Base-by-base conservation (phyloP, 2,113 vertebrate species). In the Muntiacus muntjak region DNA sequence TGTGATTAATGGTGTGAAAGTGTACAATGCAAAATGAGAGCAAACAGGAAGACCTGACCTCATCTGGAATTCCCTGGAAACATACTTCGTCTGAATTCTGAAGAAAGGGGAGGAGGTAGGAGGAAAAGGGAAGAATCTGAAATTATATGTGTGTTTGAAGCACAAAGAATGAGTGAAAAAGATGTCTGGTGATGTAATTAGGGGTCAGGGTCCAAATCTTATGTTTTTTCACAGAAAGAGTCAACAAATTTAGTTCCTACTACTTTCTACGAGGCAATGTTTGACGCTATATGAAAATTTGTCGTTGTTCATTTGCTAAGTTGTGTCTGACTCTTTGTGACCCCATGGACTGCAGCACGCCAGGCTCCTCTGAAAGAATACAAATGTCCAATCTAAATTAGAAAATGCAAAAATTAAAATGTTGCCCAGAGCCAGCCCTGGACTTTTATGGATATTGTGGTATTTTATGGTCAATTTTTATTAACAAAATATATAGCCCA, bases 1-100 rank as follows among this genome's bases (percentile, higher is more conserved):
- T 55, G 67, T 97, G 95, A 92, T 92, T 90, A 92, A 91, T 96
- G 60, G 58, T 88, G 45, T 52, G 30, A 58, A 88, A 87, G 33
- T 89, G 71, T 58, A 60, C 71, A 81, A 9, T 3, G 11, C 13
- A 30, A 76, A 91, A 85, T 60, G 90, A 88, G 74, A 64, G 52
- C 54, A 26, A 90, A 16, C 17, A 62, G 36, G 86, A 91, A 57
- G 87, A 88, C 36, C 50, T 23, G 28, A 60, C 47, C 19, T 54
- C 36, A 17, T 50, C 47, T 67, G 10, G 19, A 79, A 36, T 58
- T 93, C 94, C 50, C 30, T 47, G 55, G 94, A 60, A 78, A 96
- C 71, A 62, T 85, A 28, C 30, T 74, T 82, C 52, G 7, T 86
- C 54, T 91, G 88, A 33, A 19, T 90, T 89, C 50, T 86, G 30